Conservation (phyloP, 2,888 invertebrate genomes). For the Aromia moschata region DNA sequence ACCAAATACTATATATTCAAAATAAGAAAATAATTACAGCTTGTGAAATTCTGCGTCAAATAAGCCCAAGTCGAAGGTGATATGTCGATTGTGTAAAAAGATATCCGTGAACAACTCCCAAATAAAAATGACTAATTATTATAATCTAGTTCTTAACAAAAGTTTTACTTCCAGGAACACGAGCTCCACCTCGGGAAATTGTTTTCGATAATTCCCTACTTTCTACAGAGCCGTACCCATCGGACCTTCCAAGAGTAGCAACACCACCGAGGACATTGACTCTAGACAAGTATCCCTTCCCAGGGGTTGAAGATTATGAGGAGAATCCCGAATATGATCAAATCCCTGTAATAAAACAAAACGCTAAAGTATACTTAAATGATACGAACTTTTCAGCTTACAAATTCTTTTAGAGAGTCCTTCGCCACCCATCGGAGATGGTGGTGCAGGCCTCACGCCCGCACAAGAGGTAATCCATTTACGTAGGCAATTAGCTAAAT, state of each 20-base stretch:
- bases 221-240: slow-evolving; percentile 71
- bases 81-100: too few species aligned
- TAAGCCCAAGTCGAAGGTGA: too few species aligned
- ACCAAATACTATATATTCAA: too few species aligned
- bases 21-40: too few species aligned
- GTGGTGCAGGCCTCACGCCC: slow-evolving; percentile 73
- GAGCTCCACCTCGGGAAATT: slow-evolving; percentile 88
- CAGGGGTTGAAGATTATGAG: slow-evolving; percentile 70
- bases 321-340: slow-evolving; percentile 61
- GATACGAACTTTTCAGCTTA: slow-evolving; percentile 51
- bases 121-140: too few species aligned
- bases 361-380: slow-evolving; percentile 50
- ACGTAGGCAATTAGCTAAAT: slow-evolving; percentile 84
- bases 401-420: slow-evolving; percentile 49
- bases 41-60: too few species aligned
- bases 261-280: slow-evolving; percentile 91
- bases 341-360: slow-evolving; percentile 51
- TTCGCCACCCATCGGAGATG: slow-evolving; percentile 53
- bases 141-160: too few species aligned
- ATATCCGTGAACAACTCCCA: too few species aligned
- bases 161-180: slow-evolving; percentile 77
- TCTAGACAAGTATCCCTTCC: slow-evolving; percentile 84
- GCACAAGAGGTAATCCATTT: slow-evolving; percentile 85
- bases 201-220: slow-evolving; percentile 84
- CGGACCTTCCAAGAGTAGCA: slow-evolving; percentile 78